A percentile compares a stretch with the other conserved stretches of the same genome.
These are phyloP conservation scores for Latrodectus hesperus DNA, from an alignment of 2,888 invertebrate genomes.

Conservation along the genomic window DNA sequence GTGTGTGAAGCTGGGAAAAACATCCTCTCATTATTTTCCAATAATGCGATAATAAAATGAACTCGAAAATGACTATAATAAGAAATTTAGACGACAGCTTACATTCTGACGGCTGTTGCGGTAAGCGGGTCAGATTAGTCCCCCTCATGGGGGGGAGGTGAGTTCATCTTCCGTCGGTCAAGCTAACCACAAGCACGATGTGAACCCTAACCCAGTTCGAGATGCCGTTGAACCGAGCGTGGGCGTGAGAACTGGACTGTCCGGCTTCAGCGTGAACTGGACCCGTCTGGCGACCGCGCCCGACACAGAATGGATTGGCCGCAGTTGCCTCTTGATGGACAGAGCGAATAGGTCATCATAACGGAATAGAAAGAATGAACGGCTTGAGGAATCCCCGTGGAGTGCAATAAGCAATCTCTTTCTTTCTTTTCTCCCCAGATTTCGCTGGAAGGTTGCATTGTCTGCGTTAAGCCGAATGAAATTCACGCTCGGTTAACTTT, in stretches of 20 bases:
- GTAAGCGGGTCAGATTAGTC: too few species aligned
- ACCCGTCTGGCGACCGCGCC: neutral
- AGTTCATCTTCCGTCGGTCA: neutral
- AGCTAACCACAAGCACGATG: neutral
- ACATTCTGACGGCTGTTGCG: too few species aligned
- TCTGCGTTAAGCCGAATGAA: neutral
- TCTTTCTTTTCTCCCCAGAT: neutral
- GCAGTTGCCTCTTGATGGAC: neutral
- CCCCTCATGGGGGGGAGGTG: too few species aligned
- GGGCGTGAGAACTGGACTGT: constrained; percentile 1
- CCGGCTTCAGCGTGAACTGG: neutral
- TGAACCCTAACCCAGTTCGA: constrained; percentile 45
- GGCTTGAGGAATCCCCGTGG: neutral
- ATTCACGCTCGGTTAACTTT: too few species aligned
- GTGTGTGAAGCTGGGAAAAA: too few species aligned
- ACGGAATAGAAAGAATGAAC: too few species aligned
- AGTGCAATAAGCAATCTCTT: neutral
- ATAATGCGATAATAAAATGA: too few species aligned
- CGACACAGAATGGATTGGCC: neutral
- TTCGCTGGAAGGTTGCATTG: neutral
- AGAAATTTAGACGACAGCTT: too few species aligned
- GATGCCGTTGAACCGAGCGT: constrained; percentile 29
- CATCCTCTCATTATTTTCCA: too few species aligned
- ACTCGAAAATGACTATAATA: too few species aligned
- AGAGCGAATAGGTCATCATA: neutral